These are phyloP conservation scores for Halisarca cf. caerulea DNA, from an alignment of 37 sponge, comb jelly and placozoan species.

Conservation along the genomic window DNA sequence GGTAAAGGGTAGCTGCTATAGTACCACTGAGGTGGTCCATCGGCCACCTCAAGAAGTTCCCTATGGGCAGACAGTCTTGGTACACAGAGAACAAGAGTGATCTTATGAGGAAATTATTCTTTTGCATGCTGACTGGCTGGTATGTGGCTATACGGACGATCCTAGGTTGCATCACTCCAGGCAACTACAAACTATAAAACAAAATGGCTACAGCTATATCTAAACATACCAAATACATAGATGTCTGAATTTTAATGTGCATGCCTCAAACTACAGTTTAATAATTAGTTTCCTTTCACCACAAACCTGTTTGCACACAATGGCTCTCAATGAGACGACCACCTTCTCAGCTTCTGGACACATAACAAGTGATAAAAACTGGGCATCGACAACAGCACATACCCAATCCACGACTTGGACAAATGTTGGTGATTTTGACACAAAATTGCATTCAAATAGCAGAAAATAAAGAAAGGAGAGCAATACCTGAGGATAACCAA, in stretches of 20 bases:
- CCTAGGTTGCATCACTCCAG: no score
- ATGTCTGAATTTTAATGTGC: not conserved
- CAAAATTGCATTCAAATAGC: not conserved
- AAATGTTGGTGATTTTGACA: not conserved
- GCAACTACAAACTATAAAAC: no score
- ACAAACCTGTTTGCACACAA: not conserved
- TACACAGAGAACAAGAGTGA: no score
- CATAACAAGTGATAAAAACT: not conserved
- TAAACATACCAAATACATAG: not conserved
- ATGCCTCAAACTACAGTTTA: not conserved
- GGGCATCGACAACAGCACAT: conserved; percentile 20
- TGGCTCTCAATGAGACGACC: not conserved
- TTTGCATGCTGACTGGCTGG: no score
- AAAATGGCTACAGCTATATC: no score
- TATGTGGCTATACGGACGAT: no score
- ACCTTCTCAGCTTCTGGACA: conserved; percentile 17
- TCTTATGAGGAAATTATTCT: no score
- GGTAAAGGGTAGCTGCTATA: no score
- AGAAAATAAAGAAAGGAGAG: not conserved
- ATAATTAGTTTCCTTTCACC: not conserved
- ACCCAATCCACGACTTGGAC: not conserved
- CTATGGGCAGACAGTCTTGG: no score
- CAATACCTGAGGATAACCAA: not conserved
- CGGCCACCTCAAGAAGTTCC: no score
- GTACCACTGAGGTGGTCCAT: no score